Evolutionary conservation across 2,113 vertebrate genomes (phyloP), one percentile per base, ranked within the genome.

Genomic region (Alethe castanea): DNA sequence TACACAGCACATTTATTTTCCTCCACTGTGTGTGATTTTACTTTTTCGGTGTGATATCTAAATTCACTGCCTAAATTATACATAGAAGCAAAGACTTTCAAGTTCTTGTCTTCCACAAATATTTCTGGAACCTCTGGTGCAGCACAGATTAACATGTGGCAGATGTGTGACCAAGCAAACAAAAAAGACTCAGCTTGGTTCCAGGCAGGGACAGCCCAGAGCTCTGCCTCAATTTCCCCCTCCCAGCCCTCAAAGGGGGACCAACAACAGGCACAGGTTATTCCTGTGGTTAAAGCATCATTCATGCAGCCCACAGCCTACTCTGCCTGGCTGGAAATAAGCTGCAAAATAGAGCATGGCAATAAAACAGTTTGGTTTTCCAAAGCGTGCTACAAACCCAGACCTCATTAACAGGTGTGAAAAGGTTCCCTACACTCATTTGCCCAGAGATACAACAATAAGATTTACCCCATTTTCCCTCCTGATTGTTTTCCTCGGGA

Each of bases 351-450:
- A 67, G 11, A 50, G 12, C 12, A 14, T 0, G 35, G 19, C 24
- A 62, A 25, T 20, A 20, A 33, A 71, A 4, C 7, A 6, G 3
- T 16, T 45, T 14, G 5, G 2, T 17, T 70, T n/a, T 6, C 12
- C 31, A 72, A 70, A 71, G 14, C 28, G 6, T 18, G 8, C 7
- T 60, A 5, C 10, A 77, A 66, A 81, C 36, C 0, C 23, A 92
- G 18, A 50, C 11, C n/a, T 70, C 54, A 50, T 26, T 59, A 62
- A 31, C 0, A 1, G 3, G 5, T 1, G 5, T 29, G 10, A 38
- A 77, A 56, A 72, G 1, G 2, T 54, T 62, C 69, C 38, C 38
- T 23, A 19, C 8, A 1, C 6, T 57, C 25, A 8, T 48, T 29
- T 36, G 9, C 8, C 28, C 26, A 56, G 33, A 92, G 16, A 19